These are phyloP conservation scores for Protobothrops mucrosquamatus DNA, from an alignment of 2,113 vertebrate genomes.

Conservation along the genomic window DNA sequence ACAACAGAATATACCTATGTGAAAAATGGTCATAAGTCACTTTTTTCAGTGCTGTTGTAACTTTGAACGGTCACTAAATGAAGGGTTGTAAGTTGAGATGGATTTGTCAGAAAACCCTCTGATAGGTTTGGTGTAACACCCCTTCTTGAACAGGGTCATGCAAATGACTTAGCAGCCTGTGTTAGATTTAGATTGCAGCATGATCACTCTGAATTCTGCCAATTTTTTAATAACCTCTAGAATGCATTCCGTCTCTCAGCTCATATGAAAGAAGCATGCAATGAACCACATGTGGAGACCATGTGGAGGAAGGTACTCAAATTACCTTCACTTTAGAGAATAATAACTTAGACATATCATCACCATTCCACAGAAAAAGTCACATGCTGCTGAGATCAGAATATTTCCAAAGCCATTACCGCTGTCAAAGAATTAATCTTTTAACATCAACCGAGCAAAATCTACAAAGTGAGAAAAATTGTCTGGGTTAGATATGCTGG, in stretches of 20 bases:
- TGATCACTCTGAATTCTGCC: neutral
- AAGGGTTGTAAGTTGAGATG: neutral
- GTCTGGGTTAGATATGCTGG: neutral
- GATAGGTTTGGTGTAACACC: neutral
- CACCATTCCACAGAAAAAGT: neutral
- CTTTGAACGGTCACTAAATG: neutral
- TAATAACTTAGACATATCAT: neutral
- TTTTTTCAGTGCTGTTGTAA: neutral
- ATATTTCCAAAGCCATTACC: neutral
- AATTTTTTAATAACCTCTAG: neutral
- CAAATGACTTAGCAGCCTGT: slow-evolving; percentile 5
- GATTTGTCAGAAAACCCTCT: neutral
- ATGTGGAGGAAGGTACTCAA: neutral
- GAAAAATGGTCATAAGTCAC: neutral
- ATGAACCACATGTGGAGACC: neutral
- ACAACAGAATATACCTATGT: neutral
- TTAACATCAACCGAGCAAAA: neutral
- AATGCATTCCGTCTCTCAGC: neutral
- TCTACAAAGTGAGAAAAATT: neutral
- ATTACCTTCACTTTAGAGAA: neutral
- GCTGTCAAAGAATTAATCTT: neutral
- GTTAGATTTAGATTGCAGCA: neutral
- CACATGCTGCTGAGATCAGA: neutral
- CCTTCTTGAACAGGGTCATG: neutral
- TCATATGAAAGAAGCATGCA: neutral